phyloP scores from a whole-genome alignment of 2,888 invertebrate species.

The Carpatolechia fugitivella region DNA sequence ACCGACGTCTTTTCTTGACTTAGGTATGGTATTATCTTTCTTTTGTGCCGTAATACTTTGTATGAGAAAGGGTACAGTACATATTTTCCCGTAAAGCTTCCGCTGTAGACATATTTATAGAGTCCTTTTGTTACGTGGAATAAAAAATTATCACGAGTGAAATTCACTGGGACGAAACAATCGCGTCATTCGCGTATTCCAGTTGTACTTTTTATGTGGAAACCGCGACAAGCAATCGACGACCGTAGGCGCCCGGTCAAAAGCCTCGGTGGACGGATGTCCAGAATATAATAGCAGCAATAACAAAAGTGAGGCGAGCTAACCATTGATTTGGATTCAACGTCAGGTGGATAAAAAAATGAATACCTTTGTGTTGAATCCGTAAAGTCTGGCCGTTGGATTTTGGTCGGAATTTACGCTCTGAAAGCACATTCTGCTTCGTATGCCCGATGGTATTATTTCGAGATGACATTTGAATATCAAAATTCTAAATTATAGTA shows the following conservation, averaged over 20 bases:
- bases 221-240: slow-evolving; percentile 42
- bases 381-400: slow-evolving; percentile 60
- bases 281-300: slow-evolving; percentile 65
- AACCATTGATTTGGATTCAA: slow-evolving; percentile 76
- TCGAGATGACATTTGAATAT: slow-evolving; percentile 63
- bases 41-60: slow-evolving; percentile 16
- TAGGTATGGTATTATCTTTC: slow-evolving; percentile 39
- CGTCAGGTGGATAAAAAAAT: slow-evolving; percentile 61
- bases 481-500: slow-evolving; percentile 48
- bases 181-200: slow-evolving; percentile 39
- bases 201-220: slow-evolving; percentile 48
- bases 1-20: slow-evolving; percentile 39
- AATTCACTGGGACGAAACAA: slow-evolving; percentile 21
- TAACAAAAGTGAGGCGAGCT: slow-evolving; percentile 72
- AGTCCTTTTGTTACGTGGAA: not conserved
- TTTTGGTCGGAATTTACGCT: slow-evolving; percentile 41
- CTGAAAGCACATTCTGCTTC: slow-evolving; percentile 45
- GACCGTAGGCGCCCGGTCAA: slow-evolving; percentile 37
- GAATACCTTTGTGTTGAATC: slow-evolving; percentile 63
- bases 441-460: slow-evolving; percentile 58
- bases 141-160: not conserved
- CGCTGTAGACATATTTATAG: too few species aligned
- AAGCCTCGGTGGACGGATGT: slow-evolving; percentile 44
- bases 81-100: not conserved
- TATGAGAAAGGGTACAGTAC: not conserved